Conservation (phyloP, 2,888 invertebrate genomes). For the Phyto melanocephala region DNA sequence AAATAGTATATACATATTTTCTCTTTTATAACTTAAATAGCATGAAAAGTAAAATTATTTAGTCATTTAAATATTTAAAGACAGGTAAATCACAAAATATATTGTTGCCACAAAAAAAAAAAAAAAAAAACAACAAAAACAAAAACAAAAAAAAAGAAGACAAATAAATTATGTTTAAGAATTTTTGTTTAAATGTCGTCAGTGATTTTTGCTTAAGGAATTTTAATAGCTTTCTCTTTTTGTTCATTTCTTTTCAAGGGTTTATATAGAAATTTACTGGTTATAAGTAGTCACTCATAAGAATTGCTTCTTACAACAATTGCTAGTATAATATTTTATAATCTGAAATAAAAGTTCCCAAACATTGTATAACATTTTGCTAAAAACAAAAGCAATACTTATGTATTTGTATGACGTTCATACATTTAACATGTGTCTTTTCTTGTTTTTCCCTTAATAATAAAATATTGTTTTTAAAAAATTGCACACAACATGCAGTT, state of each 20-base stretch:
- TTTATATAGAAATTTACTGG: conserved; percentile 5
- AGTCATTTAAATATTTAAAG: conserved; percentile 5
- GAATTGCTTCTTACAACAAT: neutral
- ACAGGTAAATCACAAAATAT: conserved; percentile 4
- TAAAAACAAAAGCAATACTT: no score
- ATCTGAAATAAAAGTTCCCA: no score
- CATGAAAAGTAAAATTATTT: neutral
- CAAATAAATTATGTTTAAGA: neutral
- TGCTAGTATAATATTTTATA: no score
- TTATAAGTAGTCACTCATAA: conserved; percentile 20
- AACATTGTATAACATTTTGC: no score
- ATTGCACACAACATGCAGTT: no score
- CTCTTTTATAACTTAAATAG: neutral
- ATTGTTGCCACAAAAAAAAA: neutral
- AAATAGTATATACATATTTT: neutral
- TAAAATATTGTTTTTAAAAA: no score
- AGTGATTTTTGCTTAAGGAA: conserved; percentile 13
- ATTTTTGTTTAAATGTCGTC: conserved; percentile 16
- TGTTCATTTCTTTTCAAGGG: neutral
- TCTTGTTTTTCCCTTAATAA: no score
- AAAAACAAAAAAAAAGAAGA: no score
- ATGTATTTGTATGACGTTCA: no score
- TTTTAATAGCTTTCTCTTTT: neutral
- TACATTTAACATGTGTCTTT: no score
- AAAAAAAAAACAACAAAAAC: no score